Conservation (phyloP, 2,797 vertebrate genomes). For the Lepilemur septentrionalis region DNA sequence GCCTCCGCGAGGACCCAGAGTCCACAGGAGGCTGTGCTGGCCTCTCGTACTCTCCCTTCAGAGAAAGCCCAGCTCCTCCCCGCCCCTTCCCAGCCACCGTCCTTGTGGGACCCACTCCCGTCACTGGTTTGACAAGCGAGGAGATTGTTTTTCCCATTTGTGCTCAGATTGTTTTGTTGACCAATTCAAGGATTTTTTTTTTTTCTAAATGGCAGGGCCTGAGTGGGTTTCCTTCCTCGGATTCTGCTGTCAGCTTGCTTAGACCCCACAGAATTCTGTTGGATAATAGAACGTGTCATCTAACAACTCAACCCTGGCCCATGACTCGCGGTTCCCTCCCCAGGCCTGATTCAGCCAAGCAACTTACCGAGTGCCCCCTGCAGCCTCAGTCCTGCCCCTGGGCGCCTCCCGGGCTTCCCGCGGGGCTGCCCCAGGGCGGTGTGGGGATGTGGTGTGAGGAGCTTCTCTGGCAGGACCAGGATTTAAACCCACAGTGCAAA, state of each 20-base stretch:
- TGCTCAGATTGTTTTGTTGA: background rate
- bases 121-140: background rate
- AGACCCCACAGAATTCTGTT: background rate
- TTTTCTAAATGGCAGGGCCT: background rate
- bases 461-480: background rate
- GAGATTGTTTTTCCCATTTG: background rate
- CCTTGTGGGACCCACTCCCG: background rate
- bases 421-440: rapidly evolving
- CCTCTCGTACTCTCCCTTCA: background rate
- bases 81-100: rapidly evolving
- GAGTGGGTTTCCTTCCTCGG: background rate
- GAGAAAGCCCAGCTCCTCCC: too few species aligned
- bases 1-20: background rate
- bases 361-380: background rate
- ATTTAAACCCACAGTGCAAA: background rate
- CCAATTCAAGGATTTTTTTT: background rate
- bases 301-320: background rate
- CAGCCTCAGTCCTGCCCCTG: rapidly evolving
- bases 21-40: rapidly evolving
- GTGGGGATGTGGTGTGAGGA: background rate
- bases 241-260: background rate
- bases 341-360: background rate
- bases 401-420: background rate
- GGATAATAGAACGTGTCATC: background rate
- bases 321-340: background rate